These are phyloP conservation scores for Pseudococcus jackbeardsleyi DNA, from an alignment of 2,888 invertebrate species.

Conservation along the genomic window DNA sequence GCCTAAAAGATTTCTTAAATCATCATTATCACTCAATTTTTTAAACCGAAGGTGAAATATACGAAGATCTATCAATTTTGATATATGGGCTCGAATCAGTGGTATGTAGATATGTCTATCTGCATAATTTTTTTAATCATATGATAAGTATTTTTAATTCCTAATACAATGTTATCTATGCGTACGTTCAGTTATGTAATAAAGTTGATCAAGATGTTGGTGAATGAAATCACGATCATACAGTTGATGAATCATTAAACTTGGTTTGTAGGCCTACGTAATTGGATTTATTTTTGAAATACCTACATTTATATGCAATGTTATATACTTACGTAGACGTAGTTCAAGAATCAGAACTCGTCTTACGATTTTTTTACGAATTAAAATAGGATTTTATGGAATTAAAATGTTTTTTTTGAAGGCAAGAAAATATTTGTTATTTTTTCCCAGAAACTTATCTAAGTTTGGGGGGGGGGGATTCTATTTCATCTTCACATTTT, in stretches of 20 bases:
- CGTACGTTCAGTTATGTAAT: background rate
- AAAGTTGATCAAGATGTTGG: background rate
- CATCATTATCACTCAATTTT: background rate
- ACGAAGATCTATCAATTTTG: background rate
- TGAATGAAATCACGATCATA: constrained; percentile 30
- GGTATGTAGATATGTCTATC: background rate
- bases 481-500: background rate
- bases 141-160: too few species aligned
- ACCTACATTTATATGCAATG: background rate
- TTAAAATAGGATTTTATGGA: too few species aligned
- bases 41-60: background rate
- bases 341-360: background rate
- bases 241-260: background rate
- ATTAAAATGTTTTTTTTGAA: too few species aligned
- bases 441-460: background rate
- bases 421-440: too few species aligned
- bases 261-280: background rate
- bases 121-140: too few species aligned
- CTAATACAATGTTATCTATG: too few species aligned
- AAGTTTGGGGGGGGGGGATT: background rate
- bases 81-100: background rate
- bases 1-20: background rate
- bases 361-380: too few species aligned
- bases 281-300: constrained; percentile 9
- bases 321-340: too few species aligned